These are phyloP conservation scores for Netelia melanura DNA, from an alignment of 2,888 invertebrate genomes.

Conservation along the genomic window DNA sequence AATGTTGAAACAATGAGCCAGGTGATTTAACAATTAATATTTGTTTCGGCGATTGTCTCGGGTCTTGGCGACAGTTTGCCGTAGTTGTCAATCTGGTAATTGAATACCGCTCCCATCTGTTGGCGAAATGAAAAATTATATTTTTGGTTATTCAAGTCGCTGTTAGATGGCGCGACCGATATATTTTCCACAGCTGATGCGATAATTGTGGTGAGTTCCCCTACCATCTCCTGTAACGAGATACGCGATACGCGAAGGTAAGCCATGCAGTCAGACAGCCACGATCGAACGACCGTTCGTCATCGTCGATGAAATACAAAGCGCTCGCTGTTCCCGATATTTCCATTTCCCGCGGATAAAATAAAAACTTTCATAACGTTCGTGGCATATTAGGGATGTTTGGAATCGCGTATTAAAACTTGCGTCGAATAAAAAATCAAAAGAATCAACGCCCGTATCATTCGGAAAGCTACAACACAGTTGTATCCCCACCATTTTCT, in stretches of 20 bases:
- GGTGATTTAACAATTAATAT: not conserved
- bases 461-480: not conserved
- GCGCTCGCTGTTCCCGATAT: not conserved
- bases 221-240: not conserved
- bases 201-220: constrained; percentile 68
- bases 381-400: not conserved
- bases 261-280: constrained; percentile 52
- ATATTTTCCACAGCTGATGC: constrained; percentile 72
- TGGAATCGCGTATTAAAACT: not conserved
- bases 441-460: not conserved
- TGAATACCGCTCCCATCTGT: not conserved
- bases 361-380: not conserved
- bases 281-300: constrained; percentile 39
- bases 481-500: not conserved
- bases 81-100: not conserved
- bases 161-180: not conserved
- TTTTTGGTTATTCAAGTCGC: not conserved
- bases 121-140: not conserved
- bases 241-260: not conserved
- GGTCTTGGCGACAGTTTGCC: constrained; percentile 43
- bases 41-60: constrained; percentile 12
- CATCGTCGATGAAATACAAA: not conserved
- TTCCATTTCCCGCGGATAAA: not conserved
- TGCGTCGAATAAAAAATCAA: constrained; percentile 1
- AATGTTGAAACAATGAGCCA: constrained; percentile 12